A percentile compares a stretch with the other conserved stretches of the same genome.
Evolutionary conservation across 23 tunicate genomes (phyloP).

Genomic region (Pegea sp.): DNA sequence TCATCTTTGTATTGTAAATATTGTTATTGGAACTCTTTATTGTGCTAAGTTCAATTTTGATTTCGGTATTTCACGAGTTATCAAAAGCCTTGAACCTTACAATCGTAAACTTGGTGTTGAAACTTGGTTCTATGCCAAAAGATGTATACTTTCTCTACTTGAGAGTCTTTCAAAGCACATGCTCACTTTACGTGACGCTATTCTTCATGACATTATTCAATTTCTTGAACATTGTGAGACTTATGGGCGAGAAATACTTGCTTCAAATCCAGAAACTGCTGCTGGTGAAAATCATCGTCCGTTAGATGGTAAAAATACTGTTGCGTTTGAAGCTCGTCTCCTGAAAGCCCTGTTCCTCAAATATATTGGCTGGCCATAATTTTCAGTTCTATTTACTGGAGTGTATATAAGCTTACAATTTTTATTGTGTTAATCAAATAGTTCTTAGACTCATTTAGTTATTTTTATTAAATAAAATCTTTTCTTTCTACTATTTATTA

Average conservation of each 20-base stretch:
- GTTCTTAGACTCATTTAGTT: too few species aligned
- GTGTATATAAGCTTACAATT: too few species aligned
- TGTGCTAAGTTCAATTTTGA: conserved; percentile 89
- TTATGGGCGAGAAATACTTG: conserved; percentile 57
- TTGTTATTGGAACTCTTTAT: conserved; percentile 88
- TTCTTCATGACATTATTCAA: conserved; percentile 56
- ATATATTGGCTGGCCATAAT: conserved; percentile 60
- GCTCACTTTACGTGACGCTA: conserved; percentile 63
- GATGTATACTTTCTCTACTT: conserved; percentile 78
- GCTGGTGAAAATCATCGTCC: conserved; percentile 22
- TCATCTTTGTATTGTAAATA: conserved; percentile 93
- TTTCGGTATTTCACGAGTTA: conserved; percentile 84
- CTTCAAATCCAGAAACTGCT: conserved; percentile 27
- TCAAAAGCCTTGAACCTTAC: conserved; percentile 92
- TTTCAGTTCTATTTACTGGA: neutral
- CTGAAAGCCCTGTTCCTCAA: conserved; percentile 66
- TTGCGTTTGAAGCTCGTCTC: conserved; percentile 81
- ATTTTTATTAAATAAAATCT: too few species aligned
- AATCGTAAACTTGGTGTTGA: conserved; percentile 92
- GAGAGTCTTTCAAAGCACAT: conserved; percentile 79
- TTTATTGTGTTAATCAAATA: too few species aligned
- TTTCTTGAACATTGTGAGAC: conserved; percentile 80
- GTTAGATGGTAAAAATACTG: conserved; percentile 74
- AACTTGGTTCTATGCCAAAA: conserved; percentile 95
- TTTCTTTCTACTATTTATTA: too few species aligned